Base-by-base conservation (phyloP, 2,797 vertebrate species). In the Pachyuromys duprasi region DNA sequence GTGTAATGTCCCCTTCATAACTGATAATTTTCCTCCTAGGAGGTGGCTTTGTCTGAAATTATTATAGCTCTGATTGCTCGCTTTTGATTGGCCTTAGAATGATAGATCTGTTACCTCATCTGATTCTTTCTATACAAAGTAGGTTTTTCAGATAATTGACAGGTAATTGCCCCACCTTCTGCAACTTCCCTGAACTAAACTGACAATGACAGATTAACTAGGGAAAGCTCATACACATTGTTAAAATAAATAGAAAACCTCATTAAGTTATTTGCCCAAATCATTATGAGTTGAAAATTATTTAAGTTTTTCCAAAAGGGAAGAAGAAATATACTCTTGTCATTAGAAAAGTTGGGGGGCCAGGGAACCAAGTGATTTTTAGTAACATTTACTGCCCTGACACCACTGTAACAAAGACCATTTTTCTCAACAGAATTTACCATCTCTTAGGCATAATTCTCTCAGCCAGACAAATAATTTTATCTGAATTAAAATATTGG, bases 21-120 rank as follows among this genome's bases (percentile, higher is more conserved):
- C 20, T 89, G 49, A 83, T 70, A 81, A 55, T 83, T 95, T 79
- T 89, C 17, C 14, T 90, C 80, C 39, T 92, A 86, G 36, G 93
- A 81, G 20, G 72, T 83, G 90, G 14, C 26, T 78, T 90, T 90
- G 26, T 72, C 72, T 96, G 14, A 90, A 95, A 83, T 74, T 82
- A 69, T 91, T 92, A 62, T 76, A 75, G 65, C 6, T 67, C 67
- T 1, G 62, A 57, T 28, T 33, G 0, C 20, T 90, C 88, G 60
- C 45, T 70, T 89, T 22, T 72, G 31, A 80, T 90, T 89, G 42
- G 9, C 81, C 14, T 87, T 91, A 84, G 33, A 0, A 75, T 57
- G 31, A 9, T 87, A 31, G 14, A 76, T 76, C 13, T 80, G 36
- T 94, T 80, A 89, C 36, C 4, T 67, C 55, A 75, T 28, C 8